Base-by-base conservation (phyloP, 2,797 vertebrate species). In the Delichon dasypus region DNA sequence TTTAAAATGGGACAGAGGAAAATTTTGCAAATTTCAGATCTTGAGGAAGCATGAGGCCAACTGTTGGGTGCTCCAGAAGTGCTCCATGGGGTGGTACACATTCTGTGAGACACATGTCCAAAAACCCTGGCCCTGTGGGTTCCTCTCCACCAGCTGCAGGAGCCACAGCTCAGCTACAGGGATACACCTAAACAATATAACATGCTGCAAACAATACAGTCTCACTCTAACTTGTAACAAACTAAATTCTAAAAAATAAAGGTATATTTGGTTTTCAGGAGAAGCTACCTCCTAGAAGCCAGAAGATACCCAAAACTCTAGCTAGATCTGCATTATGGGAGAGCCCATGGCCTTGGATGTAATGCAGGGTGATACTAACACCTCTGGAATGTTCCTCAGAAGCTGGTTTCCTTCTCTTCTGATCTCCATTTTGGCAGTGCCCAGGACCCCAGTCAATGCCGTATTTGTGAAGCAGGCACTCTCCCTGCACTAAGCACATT, bases 151-250 rank as follows among this genome's bases (percentile, higher is more conserved):
- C 2, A 11, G 11, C 58, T 60, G 54, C 53, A 67, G 54, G 22
- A 87, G 11, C 21, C 5, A 3, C 12, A 62, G 38, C 9, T 13
- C 0, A 0, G 19, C 16, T 45, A 65, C 36, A 76, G 34, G 32
- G 38, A 40, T 21, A 34, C 8, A 42, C 4, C 9, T 34, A 47
- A 67, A 26, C 10, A 42, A 29, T 38, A 38, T 38, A 23, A 82
- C 34, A 27, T 54, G 3, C 21, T 73, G 32, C 15, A 3, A 88
- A 47, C 6, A 50, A 16, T n/a, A 17, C 22, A 19, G 29, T 16
- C 67, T 76, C 38, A 27, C 7, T 61, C 30, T 45, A 70, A 29
- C 36, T 68, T 58, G 45, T 30, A 51, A 13, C 25, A 66, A 82
- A 13, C 5, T 34, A 29, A 88, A 77, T 77, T 60, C 13, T 17